Evolutionary conservation across 2,888 invertebrate species (phyloP).

Genomic region (Drosophila pseudotalamancana): DNA sequence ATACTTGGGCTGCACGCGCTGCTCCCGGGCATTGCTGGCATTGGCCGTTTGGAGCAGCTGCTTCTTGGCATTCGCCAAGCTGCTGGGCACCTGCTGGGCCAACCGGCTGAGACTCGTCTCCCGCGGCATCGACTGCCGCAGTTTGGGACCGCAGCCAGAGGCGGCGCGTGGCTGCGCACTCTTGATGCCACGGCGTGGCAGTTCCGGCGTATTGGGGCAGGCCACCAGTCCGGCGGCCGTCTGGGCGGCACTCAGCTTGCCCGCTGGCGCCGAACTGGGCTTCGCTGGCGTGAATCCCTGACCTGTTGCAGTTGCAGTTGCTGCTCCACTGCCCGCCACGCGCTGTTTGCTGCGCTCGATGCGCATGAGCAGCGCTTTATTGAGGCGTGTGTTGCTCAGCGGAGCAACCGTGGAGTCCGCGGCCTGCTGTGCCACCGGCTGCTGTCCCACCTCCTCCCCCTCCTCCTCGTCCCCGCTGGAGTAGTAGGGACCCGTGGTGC

Average conservation of each 20-base stretch:
- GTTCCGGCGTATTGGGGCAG: conserved; percentile 86
- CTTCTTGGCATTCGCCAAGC: conserved; percentile 83
- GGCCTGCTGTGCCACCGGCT: conserved; percentile 21
- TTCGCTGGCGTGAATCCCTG: conserved; percentile 52
- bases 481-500: conserved; percentile 81
- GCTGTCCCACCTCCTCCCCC: conserved; percentile 66
- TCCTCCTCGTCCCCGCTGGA: conserved; percentile 81
- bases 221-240: conserved; percentile 79
- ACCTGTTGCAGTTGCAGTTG: conserved; percentile 2
- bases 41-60: conserved; percentile 83
- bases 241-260: conserved; percentile 44
- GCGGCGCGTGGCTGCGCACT: conserved; percentile 69
- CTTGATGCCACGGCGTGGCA: conserved; percentile 84
- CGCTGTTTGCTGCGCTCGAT: conserved; percentile 84
- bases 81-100: conserved; percentile 83
- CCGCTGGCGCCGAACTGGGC: conserved; percentile 83
- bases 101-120: conserved; percentile 84
- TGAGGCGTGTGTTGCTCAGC: conserved; percentile 87
- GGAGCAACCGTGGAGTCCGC: conserved; percentile 42
- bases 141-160: conserved; percentile 48
- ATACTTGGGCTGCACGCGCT: conserved; percentile 85
- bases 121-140: conserved; percentile 84
- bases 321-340: conserved; percentile 59
- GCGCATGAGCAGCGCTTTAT: conserved; percentile 90
- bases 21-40: conserved; percentile 45